Percentiles rank a stretch among this genome's conserved stretches.
phyloP scores from a whole-genome alignment of 2,113 vertebrate genomes.

The Plecturocebus donacophilus region DNA sequence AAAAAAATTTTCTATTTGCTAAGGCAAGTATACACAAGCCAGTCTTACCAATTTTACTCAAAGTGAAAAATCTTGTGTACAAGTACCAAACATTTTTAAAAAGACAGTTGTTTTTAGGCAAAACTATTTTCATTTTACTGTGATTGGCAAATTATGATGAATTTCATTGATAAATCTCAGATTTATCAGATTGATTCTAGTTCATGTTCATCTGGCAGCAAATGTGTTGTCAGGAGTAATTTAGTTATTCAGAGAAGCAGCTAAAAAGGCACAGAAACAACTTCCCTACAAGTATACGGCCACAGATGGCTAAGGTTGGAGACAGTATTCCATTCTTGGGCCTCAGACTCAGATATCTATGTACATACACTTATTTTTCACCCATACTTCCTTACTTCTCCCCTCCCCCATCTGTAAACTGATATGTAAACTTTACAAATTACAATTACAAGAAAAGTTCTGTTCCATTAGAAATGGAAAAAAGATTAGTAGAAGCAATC shows the following conservation, averaged over 20 bases:
- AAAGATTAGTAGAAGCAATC: conserved; percentile 1
- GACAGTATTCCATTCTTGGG: neutral
- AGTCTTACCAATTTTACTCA: conserved; percentile 35
- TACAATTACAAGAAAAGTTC: neutral
- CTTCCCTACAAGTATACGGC: neutral
- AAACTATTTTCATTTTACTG: neutral
- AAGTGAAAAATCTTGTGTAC: conserved; percentile 38
- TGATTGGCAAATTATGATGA: neutral
- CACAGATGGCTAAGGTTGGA: neutral
- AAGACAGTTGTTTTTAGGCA: neutral
- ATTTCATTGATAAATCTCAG: neutral
- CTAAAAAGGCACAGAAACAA: neutral
- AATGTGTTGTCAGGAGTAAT: neutral
- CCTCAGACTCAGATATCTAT: neutral
- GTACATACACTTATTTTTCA: neutral
- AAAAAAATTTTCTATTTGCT: conserved; percentile 51
- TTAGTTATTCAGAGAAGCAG: conserved; percentile 7
- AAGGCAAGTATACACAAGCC: neutral
- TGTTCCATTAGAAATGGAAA: conserved; percentile 6
- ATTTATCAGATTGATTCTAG: neutral
- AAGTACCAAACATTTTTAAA: neutral
- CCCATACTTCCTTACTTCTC: neutral
- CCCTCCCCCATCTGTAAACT: conserved; percentile 43
- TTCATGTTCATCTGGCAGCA: conserved; percentile 4
- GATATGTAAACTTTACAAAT: conserved; percentile 17